Percentiles rank a stretch among this genome's conserved stretches.
Conservation (phyloP, 2,888 invertebrate genomes). For the Phaedon cochleariae region DNA sequence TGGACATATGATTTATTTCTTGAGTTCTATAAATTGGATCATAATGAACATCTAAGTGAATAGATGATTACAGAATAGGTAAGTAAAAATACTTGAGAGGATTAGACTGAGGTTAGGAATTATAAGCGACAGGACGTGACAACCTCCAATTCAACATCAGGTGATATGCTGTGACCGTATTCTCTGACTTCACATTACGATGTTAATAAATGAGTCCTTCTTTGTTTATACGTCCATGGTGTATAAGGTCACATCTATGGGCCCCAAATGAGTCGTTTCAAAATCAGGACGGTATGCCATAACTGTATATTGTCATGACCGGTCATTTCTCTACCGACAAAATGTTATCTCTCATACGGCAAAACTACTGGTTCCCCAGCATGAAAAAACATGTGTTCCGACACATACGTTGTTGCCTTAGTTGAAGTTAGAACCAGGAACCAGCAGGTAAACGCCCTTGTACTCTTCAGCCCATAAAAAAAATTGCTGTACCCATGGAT, state of each 20-base stretch:
- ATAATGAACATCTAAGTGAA: no score
- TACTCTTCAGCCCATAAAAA: constrained; percentile 18
- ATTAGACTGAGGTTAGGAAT: no score
- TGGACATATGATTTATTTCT: no score
- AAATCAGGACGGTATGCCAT: no score
- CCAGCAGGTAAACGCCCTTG: constrained; percentile 18
- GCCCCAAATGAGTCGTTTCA: constrained; percentile 11
- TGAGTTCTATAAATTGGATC: no score
- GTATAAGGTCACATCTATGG: not conserved
- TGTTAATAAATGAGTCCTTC: no score
- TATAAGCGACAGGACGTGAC: no score
- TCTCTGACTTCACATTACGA: no score
- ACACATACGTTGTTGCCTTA: constrained; percentile 18
- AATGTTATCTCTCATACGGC: not conserved
- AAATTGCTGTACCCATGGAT: constrained; percentile 19
- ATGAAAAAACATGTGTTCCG: constrained; percentile 23
- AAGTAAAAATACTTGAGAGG: no score
- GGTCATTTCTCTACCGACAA: constrained; percentile 21
- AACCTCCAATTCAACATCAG: no score
- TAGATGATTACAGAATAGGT: no score
- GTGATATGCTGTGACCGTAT: no score
- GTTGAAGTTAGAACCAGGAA: constrained; percentile 19
- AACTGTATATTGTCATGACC: constrained; percentile 16
- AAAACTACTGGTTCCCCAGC: constrained; percentile 33
- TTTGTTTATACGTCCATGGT: not conserved